Base-by-base conservation (phyloP, 2,113 vertebrate genomes). In the Etheostoma spectabile region DNA sequence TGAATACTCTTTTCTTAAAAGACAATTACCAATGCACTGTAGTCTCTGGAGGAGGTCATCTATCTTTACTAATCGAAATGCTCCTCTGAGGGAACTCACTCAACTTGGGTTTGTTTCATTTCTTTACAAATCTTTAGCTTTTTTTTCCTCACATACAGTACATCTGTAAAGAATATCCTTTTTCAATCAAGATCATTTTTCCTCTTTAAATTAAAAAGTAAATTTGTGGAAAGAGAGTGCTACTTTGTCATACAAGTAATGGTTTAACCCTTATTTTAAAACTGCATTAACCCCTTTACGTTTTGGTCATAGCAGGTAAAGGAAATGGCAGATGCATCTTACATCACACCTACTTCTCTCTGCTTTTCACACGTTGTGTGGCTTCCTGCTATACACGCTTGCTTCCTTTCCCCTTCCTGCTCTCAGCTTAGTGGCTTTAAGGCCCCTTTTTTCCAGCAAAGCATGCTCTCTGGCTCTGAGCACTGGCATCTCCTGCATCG, bases 401-500 rank as follows among this genome's bases (percentile, higher is more conserved):
- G 65, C 86, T 70, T 86, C 52, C 82, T 77, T 51, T 62, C 70
- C 69, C 63, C 65, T 59, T 87, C 89, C 77, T 84, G 60, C 89
- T 86, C 82, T 84, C 83, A 90, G 89, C 81, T 91, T 86, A 79
- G 82, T 24, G 15, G 78, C 78, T 91, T 89, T 86, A 85, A 87
- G 84, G 66, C 75, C 52, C 85, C 80, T 87, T 82, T 78, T 70
- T 51, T 3, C 11, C 53, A 69, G 82, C 79, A 84, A 86, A 88
- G 68, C 84, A 61, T 86, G 87, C 86, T 91, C 92, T 84, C 85
- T 92, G 88, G 87, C 91, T 92, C 83, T 55, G 65, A 90, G 88
- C 86, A 77, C 87, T 80, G 86, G 91, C 87, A 86, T 86, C 86
- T 78, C 80, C 57, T 85, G 78, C 89, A 94, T 95, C 91, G 86